Evolutionary conservation across 2,113 vertebrate genomes (phyloP), one percentile per base, ranked within the genome.

Genomic region (Neodontobutis hainanensis): DNA sequence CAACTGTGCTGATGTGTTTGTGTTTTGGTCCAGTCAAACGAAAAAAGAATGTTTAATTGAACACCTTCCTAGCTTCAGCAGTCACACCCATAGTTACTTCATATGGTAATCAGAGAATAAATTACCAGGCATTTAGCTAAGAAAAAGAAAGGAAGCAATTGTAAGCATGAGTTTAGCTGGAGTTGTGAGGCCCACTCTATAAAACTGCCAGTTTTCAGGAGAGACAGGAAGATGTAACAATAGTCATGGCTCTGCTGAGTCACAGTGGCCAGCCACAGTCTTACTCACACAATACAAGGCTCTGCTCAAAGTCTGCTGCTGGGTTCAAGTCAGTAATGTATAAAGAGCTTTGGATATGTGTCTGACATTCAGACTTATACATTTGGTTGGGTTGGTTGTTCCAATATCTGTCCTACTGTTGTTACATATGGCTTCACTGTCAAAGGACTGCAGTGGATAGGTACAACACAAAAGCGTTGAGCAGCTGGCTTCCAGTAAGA

Each of bases 71-170:
- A 43, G 76, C 70, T 65, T 65, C 64, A 59, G 60, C 57, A 73
- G 81, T 87, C 81, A 74, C 78, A 83, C 75, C 81, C 80, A 86
- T 75, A 47, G 59, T 89, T 87, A 84, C 82, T 89, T 89, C 87
- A 85, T 83, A 91, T 86, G 89, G 79, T 88, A 90, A 92, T 91
- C 56, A 87, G 80, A 81, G 84, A 88, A 85, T 82, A 84, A 76
- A 86, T 87, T 81, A 86, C 64, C 70, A 47, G 64, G 70, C 71
- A 71, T 80, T 65, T 77, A 69, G 75, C 73, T 72, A 78, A 69
- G 77, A 76, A 69, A 58, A 12, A 86, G 78, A 85, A 91, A 76
- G 65, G 70, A 47, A 15, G 68, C 70, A 68, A 87, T 61, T 83
- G 82, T 85, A 87, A 81, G 77, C 79, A 70, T 76, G 67, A 74